Percentiles rank a stretch among this genome's conserved stretches.
These are phyloP conservation scores for Tubiluchus corallicola DNA, from an alignment of 2,888 invertebrate genomes.

Conservation along the genomic window DNA sequence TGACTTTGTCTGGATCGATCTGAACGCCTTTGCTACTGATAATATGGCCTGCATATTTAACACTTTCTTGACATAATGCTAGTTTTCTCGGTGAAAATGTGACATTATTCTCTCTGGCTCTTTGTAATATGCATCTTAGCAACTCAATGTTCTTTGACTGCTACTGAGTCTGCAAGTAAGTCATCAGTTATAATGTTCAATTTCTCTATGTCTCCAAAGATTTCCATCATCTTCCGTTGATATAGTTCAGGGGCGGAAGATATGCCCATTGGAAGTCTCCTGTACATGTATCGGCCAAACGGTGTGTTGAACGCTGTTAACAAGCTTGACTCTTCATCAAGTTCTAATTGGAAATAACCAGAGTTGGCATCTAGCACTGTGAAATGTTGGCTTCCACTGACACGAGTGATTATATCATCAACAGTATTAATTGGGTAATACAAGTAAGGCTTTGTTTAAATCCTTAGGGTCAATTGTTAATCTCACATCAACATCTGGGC, in stretches of 20 bases:
- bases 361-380: background rate
- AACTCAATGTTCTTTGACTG: background rate
- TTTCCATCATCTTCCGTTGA: background rate
- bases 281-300: background rate
- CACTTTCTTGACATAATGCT: background rate
- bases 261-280: background rate
- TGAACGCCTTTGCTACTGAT: background rate
- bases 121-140: background rate
- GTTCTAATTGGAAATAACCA: background rate
- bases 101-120: background rate
- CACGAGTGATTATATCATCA: background rate
- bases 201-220: background rate
- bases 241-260: background rate
- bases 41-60: background rate
- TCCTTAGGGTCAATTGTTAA: slow-evolving; percentile 3
- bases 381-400: background rate
- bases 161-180: background rate
- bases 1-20: background rate
- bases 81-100: slow-evolving; percentile 1
- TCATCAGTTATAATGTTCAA: background rate
- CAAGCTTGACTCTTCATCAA: background rate
- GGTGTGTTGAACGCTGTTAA: background rate
- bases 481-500: no score
- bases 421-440: background rate
- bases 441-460: background rate